Conservation (phyloP, 1,140 invertebrate genomes). For the Telenomus remus region DNA sequence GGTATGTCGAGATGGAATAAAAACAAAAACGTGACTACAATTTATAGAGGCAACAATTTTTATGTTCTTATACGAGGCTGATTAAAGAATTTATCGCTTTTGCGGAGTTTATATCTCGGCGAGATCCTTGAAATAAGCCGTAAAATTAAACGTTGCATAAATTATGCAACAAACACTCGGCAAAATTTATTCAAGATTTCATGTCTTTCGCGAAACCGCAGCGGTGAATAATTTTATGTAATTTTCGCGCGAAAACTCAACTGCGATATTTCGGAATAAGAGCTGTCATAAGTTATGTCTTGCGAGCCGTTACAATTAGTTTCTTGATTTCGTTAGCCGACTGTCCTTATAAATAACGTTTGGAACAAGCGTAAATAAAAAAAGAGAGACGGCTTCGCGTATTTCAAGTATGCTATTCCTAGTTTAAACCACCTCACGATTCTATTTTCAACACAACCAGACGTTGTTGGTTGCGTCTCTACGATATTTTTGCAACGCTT, state of each 20-base stretch:
- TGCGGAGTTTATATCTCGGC: too few species aligned
- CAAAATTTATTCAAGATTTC: conserved; percentile 12
- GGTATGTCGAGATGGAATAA: too few species aligned
- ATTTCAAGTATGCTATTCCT: conserved; percentile 54
- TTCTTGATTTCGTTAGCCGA: conserved; percentile 15
- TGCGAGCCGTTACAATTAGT: conserved; percentile 34
- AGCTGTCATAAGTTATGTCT: conserved; percentile 33
- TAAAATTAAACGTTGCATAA: conserved; percentile 5
- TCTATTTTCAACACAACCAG: conserved; percentile 39
- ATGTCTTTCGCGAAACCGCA: background rate
- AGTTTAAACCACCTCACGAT: conserved; percentile 54
- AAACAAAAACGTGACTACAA: too few species aligned
- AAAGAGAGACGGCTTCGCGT: conserved; percentile 20
- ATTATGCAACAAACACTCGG: conserved; percentile 9
- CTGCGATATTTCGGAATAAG: conserved; percentile 9
- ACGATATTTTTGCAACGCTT: background rate
- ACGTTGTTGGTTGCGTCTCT: conserved; percentile 10
- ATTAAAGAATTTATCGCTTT: background rate
- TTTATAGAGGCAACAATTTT: too few species aligned
- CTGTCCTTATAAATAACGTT: conserved; percentile 42
- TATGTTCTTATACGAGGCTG: background rate
- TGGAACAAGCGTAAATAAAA: conserved; percentile 38
- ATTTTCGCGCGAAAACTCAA: conserved; percentile 3
- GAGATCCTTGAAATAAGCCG: background rate
- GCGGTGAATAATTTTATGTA: conserved; percentile 12